A percentile compares a stretch with the other conserved stretches of the same genome.
Evolutionary conservation across 1,140 invertebrate species (phyloP).

Genomic region (Acyrthosiphon pisum): DNA sequence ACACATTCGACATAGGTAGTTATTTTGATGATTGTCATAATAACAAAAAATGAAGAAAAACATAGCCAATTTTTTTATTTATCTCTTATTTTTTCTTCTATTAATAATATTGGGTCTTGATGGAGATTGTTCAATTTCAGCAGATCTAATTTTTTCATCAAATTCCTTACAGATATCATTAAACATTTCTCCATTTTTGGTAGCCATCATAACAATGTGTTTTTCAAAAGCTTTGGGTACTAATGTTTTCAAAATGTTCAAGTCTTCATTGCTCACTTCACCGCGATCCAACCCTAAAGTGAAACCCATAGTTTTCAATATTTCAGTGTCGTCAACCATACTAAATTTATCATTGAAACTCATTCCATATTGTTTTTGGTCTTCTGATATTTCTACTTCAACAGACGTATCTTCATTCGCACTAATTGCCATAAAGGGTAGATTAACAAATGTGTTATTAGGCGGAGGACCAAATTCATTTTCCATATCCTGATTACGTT

Average conservation of each 20-base stretch:
- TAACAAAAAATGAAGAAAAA: conserved; percentile 11
- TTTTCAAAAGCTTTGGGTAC: conserved; percentile 51
- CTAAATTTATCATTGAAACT: conserved; percentile 51
- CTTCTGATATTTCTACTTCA: conserved; percentile 49
- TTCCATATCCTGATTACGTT: conserved; percentile 44
- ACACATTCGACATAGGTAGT: neutral
- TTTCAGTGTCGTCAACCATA: conserved; percentile 35
- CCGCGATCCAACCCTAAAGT: conserved; percentile 47
- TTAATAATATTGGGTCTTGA: conserved; percentile 48
- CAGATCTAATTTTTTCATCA: conserved; percentile 41
- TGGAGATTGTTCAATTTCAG: conserved; percentile 45
- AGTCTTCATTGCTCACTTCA: conserved; percentile 34
- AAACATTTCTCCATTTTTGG: conserved; percentile 54
- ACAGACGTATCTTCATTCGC: conserved; percentile 46
- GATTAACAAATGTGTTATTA: conserved; percentile 37
- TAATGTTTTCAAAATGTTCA: conserved; percentile 46
- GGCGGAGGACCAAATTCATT: conserved; percentile 49
- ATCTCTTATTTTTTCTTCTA: conserved; percentile 46
- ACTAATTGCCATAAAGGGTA: conserved; percentile 50
- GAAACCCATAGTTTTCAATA: conserved; percentile 47
- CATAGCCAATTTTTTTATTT: neutral
- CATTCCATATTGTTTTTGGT: conserved; percentile 41
- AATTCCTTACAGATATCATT: conserved; percentile 55
- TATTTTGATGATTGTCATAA: conserved; percentile 37
- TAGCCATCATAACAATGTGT: conserved; percentile 54